Base-by-base conservation (phyloP, 2,797 vertebrate species). In the Cichlasoma orientale region DNA sequence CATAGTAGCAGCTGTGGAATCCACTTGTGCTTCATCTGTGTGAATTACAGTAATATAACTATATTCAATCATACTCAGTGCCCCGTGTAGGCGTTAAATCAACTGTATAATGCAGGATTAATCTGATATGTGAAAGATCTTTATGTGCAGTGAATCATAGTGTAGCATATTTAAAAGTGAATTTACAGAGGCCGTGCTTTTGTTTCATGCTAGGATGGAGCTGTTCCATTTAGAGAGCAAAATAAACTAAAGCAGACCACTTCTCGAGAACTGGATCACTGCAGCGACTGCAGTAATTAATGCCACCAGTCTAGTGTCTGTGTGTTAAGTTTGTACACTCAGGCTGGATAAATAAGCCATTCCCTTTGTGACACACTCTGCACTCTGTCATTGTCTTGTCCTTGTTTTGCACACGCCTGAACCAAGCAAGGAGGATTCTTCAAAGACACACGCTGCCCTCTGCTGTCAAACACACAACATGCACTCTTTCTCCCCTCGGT, bases 401-500 rank as follows among this genome's bases (percentile, higher is more conserved):
- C 78, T 84, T 73, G 85, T 72, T 72, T 55, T 68, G 61, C 83
- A 80, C 52, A 52, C 78, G 77, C 56, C 73, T 85, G 71, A 87
- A 79, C 72, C 21, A 10, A 71, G 41, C 1, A 2, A 85, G 63
- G 75, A 69, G 72, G 55, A 59, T 77, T 75, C 71, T 76, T 82
- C 79, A 85, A 84, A 88, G 90, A 88, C 79, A 70, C 83, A 90
- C 85, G 85, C 91, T 92, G 92, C 90, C 92, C 91, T 92, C 89
- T 93, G 86, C 90, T 93, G 92, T 90, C 92, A 87, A 83, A 89
- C 78, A 76, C 82, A 70, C 80, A 74, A 80, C 86, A 79, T 83
- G 82, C 88, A 90, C 88, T 10, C 68, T 18, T 52, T 25, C 33
- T 23, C 72, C 36, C 50, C 50, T 41, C 56, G 6, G 73, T n/a